These are phyloP conservation scores for Euphonia xanthogaster DNA, from an alignment of 2,797 vertebrate genomes.

Conservation along the genomic window DNA sequence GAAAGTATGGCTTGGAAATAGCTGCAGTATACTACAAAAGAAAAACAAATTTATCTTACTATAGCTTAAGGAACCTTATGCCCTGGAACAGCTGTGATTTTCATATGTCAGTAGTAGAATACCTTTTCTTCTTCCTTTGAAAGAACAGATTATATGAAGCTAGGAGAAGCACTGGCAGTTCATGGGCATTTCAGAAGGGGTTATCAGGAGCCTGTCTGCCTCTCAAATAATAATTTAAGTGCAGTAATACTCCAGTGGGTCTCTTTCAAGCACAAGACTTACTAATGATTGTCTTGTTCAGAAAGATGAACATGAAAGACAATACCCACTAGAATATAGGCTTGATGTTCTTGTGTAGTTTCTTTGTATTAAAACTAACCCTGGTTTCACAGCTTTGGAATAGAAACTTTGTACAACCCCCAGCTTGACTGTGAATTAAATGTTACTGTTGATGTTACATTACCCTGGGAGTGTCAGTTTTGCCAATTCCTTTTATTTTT, in stretches of 20 bases:
- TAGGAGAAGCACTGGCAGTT: not conserved
- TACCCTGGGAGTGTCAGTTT: not conserved
- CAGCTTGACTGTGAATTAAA: not conserved
- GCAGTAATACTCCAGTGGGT: not conserved
- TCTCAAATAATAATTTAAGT: not conserved
- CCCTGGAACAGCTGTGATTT: conserved; percentile 16
- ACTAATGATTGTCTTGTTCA: not conserved
- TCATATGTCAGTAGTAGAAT: not conserved
- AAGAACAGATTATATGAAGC: not conserved
- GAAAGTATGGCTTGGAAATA: not conserved
- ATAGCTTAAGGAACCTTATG: not conserved
- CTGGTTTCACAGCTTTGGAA: not conserved
- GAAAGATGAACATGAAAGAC: not conserved
- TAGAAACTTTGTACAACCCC: not conserved
- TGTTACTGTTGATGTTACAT: not conserved
- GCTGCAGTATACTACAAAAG: not conserved
- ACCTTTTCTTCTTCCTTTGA: not conserved
- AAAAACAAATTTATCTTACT: not conserved
- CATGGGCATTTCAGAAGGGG: not conserved
- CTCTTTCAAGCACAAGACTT: not conserved
- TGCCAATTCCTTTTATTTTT: conserved; percentile 1
- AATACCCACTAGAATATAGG: not conserved
- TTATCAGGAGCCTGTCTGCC: not conserved
- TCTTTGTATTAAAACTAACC: not conserved
- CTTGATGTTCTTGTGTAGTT: not conserved